These are phyloP conservation scores for Salmo trutta DNA, from an alignment of 2,797 vertebrate species.

Conservation along the genomic window DNA sequence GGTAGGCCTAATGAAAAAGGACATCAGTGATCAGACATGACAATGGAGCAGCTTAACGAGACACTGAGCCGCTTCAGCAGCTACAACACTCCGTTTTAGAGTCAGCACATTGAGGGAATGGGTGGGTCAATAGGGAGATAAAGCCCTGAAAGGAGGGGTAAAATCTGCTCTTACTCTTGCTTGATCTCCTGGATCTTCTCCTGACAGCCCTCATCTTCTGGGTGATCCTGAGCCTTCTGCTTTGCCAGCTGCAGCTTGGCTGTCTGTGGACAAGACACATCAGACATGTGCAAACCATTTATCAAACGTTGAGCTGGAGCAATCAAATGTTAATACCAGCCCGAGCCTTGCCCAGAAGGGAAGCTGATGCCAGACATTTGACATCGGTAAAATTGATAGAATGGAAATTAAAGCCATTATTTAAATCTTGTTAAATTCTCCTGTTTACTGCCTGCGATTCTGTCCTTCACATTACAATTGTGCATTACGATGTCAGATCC, in stretches of 20 bases:
- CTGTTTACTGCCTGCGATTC: neutral
- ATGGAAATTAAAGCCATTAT: neutral
- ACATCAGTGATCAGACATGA: neutral
- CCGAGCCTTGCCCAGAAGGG: neutral
- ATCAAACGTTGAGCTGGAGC: conserved; percentile 35
- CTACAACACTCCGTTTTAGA: neutral
- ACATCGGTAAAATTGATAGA: neutral
- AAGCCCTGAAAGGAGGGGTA: conserved; percentile 20
- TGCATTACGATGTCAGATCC: neutral
- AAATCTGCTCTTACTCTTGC: conserved; percentile 79
- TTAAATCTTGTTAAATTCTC: neutral
- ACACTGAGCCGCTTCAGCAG: neutral
- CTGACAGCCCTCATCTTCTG: conserved; percentile 75
- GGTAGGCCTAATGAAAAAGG: neutral
- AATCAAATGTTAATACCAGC: conserved; percentile 31
- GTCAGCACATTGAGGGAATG: conserved; percentile 23
- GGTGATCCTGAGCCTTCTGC: conserved; percentile 85
- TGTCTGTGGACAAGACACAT: conserved; percentile 76
- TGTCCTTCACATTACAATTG: neutral
- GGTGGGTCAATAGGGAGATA: conserved; percentile 36
- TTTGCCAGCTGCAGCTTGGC: conserved; percentile 88
- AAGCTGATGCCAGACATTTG: neutral
- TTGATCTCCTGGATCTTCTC: conserved; percentile 83
- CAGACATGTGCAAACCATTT: conserved; percentile 59
- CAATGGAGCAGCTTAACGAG: neutral